A percentile compares a stretch with the other conserved stretches of the same genome.
Conservation (phyloP, 92 coral and sea anemone genomes). For the Bergia sp. region DNA sequence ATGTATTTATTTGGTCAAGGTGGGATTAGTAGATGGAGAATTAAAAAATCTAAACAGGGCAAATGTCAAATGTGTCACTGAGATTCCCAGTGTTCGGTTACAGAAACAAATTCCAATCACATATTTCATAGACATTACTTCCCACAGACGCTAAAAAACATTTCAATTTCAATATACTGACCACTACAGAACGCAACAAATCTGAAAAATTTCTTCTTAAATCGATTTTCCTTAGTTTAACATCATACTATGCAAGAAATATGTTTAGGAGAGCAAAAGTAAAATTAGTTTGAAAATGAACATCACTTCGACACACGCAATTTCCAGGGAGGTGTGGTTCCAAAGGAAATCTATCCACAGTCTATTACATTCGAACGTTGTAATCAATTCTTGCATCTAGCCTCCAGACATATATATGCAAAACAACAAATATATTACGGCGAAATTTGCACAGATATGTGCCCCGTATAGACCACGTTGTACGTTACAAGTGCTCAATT, state of each 20-base stretch:
- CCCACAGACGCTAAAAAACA: neutral
- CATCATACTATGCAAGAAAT: neutral
- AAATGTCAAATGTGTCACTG: conserved; percentile 11
- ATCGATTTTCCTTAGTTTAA: too few species aligned
- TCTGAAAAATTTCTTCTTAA: too few species aligned
- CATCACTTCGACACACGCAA: neutral
- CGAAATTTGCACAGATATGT: neutral
- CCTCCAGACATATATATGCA: neutral
- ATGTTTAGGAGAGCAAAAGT: neutral
- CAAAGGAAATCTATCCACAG: neutral
- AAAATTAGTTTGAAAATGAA: neutral
- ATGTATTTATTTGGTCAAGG: conserved; percentile 43
- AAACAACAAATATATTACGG: neutral
- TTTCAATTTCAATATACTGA: neutral
- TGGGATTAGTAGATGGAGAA: conserved; percentile 29
- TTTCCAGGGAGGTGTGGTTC: conserved; percentile 21
- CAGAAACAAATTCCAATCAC: conserved; percentile 23
- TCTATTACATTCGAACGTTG: neutral
- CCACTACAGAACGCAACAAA: neutral
- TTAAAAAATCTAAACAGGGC: neutral
- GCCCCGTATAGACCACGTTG: neutral
- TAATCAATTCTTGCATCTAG: neutral
- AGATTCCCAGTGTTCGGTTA: neutral
- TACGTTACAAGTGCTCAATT: neutral
- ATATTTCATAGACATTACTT: neutral